Base-by-base conservation (phyloP, 2,797 vertebrate genomes). In the Cynopterus sphinx region DNA sequence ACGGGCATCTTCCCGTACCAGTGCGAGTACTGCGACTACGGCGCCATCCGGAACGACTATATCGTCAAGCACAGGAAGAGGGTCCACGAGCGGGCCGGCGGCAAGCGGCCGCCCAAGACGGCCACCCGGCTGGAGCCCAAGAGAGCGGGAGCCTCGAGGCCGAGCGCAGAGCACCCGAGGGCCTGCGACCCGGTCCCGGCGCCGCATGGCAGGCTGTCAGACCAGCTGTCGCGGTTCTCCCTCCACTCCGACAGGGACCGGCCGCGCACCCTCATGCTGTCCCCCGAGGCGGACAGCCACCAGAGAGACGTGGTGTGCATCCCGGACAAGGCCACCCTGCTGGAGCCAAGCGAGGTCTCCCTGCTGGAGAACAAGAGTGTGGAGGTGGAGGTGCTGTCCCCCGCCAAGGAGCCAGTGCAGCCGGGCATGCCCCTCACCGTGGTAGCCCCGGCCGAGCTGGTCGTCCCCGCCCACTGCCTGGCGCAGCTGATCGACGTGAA, bases 401-500 rank as follows among this genome's bases (percentile, higher is more conserved):
- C 99, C 22, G 97, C 99, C 46, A 99, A 98, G 46, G 99, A 99
- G 96, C 98, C 98, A 2, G 98, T 99, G 53, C 98, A 99, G 74
- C 99, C 99, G 41, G 99, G 99, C 74, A 98, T 99, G 96, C 99
- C 99, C 5, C 98, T 99, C 86, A 99, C 99, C 0, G 99, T 99
- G 10, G 98, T 99, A 79, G 99, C 99, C 0, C 99, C 99, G 0
- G 98, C 99, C 41, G 99, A 99, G 88, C 98, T 99, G 13, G 98
- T 99, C 3, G 99, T 99, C 83, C 99, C 99, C 7, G 98, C 99
- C 3, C 99, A 99, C 96, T 99, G 99, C 97, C 98, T 99, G 95
- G 99, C 99, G 83, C 99, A 99, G 97, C 97, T 99, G 77, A 98
- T 99, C 26, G 99, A 99, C 39, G 99, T 99, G 82, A 99, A 99